Evolutionary conservation across 2,797 vertebrate species (phyloP).

Genomic region (Spinus olivaceus): DNA sequence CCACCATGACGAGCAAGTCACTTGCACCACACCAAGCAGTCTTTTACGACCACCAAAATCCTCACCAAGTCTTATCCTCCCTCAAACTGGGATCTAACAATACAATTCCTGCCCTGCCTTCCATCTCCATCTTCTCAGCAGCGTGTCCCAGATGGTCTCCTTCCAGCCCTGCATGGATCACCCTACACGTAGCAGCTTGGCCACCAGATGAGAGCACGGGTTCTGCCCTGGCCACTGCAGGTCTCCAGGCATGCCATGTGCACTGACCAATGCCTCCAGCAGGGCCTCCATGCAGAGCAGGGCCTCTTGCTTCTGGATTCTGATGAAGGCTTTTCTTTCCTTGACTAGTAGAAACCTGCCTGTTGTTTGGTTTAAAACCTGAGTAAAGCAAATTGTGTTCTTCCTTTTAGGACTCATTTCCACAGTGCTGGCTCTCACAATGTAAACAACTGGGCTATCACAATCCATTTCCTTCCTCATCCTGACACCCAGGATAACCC

Average conservation of each 20-base stretch:
- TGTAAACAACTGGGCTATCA: background rate
- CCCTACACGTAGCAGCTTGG: background rate
- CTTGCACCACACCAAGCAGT: background rate
- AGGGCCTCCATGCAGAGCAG: background rate
- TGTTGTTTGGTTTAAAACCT: background rate
- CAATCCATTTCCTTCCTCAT: background rate
- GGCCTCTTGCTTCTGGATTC: background rate
- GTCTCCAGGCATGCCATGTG: accelerated
- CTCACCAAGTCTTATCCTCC: background rate
- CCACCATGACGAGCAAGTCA: accelerated
- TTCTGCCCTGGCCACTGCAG: background rate
- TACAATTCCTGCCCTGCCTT: background rate
- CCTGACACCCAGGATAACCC: background rate
- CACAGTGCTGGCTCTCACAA: background rate
- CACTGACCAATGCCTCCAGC: accelerated
- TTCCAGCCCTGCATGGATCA: background rate
- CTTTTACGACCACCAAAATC: background rate
- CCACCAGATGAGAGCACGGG: background rate
- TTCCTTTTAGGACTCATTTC: background rate
- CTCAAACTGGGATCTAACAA: background rate
- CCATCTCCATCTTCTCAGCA: background rate
- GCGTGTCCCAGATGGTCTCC: background rate
- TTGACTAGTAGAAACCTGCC: background rate
- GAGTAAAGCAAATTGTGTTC: background rate
- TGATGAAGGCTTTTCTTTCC: background rate